These are phyloP conservation scores for Typhlichthys subterraneus DNA, from an alignment of 2,797 vertebrate genomes.

Conservation along the genomic window DNA sequence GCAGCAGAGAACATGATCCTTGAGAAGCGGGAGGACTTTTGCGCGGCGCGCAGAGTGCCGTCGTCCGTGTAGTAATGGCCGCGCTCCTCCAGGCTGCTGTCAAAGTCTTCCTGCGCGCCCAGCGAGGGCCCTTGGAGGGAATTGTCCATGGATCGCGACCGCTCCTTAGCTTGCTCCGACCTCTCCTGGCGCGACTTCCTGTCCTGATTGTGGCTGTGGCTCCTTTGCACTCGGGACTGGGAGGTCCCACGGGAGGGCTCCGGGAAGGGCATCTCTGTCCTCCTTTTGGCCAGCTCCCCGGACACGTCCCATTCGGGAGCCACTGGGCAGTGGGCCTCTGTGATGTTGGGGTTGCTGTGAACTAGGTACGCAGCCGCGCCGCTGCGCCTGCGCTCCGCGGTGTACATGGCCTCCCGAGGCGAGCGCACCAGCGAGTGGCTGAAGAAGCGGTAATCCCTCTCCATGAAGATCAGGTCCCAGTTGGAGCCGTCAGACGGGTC, in stretches of 20 bases:
- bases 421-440: conserved; percentile 93
- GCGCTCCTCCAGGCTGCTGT: conserved; percentile 89
- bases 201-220: conserved; percentile 99
- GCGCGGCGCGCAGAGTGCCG: conserved; percentile 89
- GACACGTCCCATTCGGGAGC: conserved; percentile 99
- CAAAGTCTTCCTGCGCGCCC: conserved; percentile 89
- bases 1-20: conserved; percentile 91
- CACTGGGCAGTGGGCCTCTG: conserved; percentile 95
- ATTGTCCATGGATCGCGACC: conserved; percentile 98
- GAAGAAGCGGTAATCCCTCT: conserved; percentile 93
- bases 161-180: conserved; percentile 94
- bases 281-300: conserved; percentile 94
- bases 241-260: conserved; percentile 96
- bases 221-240: conserved; percentile 96
- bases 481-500: conserved; percentile 94
- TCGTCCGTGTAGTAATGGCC: conserved; percentile 94
- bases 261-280: conserved; percentile 98
- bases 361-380: conserved; percentile 89
- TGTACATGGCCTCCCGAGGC: conserved; percentile 93
- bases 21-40: conserved; percentile 88
- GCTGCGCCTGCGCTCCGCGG: conserved; percentile 87
- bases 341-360: conserved; percentile 92
- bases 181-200: conserved; percentile 95
- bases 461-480: conserved; percentile 86
- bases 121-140: conserved; percentile 90